phyloP scores from a whole-genome alignment of 2,797 vertebrate genomes.

The Pipistrellus nathusii region DNA sequence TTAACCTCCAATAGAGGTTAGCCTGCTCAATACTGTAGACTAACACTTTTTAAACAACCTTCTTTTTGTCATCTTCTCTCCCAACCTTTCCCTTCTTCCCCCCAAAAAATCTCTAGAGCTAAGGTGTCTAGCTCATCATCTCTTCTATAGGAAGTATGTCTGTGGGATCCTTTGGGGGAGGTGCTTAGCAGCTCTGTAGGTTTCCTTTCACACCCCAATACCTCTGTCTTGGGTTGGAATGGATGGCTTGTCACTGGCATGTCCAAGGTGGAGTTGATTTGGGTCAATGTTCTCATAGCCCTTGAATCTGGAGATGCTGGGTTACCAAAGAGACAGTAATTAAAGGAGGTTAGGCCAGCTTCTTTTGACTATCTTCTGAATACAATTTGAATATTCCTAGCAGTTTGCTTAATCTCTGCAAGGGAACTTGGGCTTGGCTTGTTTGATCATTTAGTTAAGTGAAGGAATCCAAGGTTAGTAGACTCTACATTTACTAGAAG shows the following conservation, averaged over 20 bases:
- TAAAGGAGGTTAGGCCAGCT: not conserved
- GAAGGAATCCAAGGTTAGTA: not conserved
- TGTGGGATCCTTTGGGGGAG: not conserved
- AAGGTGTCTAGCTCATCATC: not conserved
- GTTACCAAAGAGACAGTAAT: not conserved
- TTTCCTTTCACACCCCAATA: not conserved
- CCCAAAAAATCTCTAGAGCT: not conserved
- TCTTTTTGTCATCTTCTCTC: not conserved
- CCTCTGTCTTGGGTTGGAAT: not conserved
- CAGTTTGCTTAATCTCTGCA: not conserved
- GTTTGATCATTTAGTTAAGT: not conserved
- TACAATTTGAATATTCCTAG: conserved; percentile 8
- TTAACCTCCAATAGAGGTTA: not conserved
- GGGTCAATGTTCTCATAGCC: not conserved
- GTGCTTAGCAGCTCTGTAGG: not conserved
- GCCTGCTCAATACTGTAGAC: not conserved
- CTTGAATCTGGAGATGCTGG: conserved; percentile 3
- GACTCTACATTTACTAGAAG: conserved; percentile 45
- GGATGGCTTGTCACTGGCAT: not conserved
- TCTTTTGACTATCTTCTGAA: conserved; percentile 13
- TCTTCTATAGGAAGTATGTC: not conserved
- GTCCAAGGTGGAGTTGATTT: not conserved
- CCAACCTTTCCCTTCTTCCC: too few relatives aligned
- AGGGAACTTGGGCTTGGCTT: not conserved
- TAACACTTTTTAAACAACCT: not conserved